Base-by-base conservation (phyloP, 2,113 vertebrate genomes). In the Platanista minor region DNA sequence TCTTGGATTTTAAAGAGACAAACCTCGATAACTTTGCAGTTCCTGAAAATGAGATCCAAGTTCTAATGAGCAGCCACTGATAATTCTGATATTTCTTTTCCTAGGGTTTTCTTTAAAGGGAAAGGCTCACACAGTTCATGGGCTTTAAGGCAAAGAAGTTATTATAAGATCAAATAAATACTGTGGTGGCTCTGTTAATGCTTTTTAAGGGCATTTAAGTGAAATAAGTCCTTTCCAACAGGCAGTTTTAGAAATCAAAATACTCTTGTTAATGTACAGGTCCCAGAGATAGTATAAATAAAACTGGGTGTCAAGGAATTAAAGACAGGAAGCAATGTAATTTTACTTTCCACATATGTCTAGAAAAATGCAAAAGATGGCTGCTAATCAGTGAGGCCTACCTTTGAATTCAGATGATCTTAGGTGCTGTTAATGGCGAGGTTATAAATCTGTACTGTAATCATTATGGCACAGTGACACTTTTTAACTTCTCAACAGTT, bases 1-100 rank as follows among this genome's bases (percentile, higher is more conserved):
- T 93, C 91, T 98, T 92, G 69, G 66, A 94, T 77, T 95, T 97
- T n/a, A 94, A 97, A 95, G 59, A 97, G 75, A 83, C 87, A 74
- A 87, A 66, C 66, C 57, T 54, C 95, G 96, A 39, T 90, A 93
- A 87, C 91, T 82, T 77, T 29, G 41, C 78, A 49, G 29, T 75
- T 94, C 64, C 77, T 87, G 75, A 94, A 96, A 90, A 85, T 11
- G 49, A n/a, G 49, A 74, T 66, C 41, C 66, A 43, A 69, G 36
- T 92, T 89, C 81, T 59, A 43, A 66, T 21, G 29, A n/a, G 46
- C 41, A 36, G 85, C 20, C 82, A 36, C 25, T 78, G 46, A 77
- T 49, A 29, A 71, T 39, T 12, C 57, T 83, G 49, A 94, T 66
- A 31, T 84, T 92, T 87, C 85, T 84, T 82, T 93, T 89, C 66